Base-by-base conservation (phyloP, 2,797 vertebrate genomes). In the Eurystomus glaucurus region DNA sequence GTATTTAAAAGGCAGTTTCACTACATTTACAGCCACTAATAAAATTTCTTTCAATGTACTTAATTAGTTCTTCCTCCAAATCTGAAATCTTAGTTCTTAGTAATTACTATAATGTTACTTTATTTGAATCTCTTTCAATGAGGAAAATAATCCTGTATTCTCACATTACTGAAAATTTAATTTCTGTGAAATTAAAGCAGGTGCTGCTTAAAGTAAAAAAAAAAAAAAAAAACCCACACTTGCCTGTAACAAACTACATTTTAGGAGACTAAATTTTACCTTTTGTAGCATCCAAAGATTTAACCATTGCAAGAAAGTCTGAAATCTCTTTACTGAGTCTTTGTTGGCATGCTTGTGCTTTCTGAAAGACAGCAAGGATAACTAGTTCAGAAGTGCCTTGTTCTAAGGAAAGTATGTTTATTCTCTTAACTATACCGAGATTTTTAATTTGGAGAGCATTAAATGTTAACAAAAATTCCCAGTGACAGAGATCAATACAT, bases 321-420 rank as follows among this genome's bases (percentile, higher is more conserved):
- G 98, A 98, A 94, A 99, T 98, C 96, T 99, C 98, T 94, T 97
- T 98, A 81, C 98, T 98, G 89, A 99, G 94, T 94, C 97, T 99
- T 92, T 98, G 98, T 55, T 99, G 99, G 96, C 98, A 99, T 58
- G 87, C 70, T 84, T 99, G 98, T 11, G 99, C 99, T 93, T 98
- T 98, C 99, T 99, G 98, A 50, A 97, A 96, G 79, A 91, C 91
- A 94, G 87, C n/a, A 95, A 52, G 17, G 13, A 92, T 2, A 92
- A 31, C 22, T 78, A 61, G 20, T 68, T 96, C 85, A 84, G 50
- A 69, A 52, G 3, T 17, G 46, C 33, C 21, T 83, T 51, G 4
- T 39, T 77, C 28, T 55, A 55, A 52, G 33, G 41, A 45, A 93
- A 83, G 13, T 25, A 75, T 14, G 6, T 23, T 85, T 79, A 31